These are phyloP conservation scores for Drosophila grimshawi DNA, from an alignment of 1,140 invertebrate genomes.

Conservation along the genomic window DNA sequence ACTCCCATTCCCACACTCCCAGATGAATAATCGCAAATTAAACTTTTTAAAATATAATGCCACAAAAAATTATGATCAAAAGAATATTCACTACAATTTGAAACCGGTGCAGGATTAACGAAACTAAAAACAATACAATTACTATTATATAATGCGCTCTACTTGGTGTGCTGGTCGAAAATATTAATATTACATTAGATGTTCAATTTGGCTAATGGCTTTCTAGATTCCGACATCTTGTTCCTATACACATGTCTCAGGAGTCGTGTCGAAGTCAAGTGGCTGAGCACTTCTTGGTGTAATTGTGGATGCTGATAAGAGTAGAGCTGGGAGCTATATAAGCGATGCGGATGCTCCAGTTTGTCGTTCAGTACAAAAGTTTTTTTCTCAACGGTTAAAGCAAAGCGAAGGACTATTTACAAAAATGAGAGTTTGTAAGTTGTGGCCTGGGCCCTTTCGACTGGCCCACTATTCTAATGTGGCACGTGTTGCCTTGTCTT, in stretches of 20 bases:
- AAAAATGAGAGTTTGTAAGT: constrained; percentile 55
- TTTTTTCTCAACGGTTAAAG: constrained; percentile 25
- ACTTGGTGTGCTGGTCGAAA: background rate
- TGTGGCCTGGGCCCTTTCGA: too few species aligned
- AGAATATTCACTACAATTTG: too few species aligned
- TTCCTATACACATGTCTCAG: constrained; percentile 18
- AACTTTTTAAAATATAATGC: too few species aligned
- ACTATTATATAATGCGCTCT: background rate
- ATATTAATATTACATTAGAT: constrained; percentile 4
- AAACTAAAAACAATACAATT: too few species aligned
- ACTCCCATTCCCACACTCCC: too few species aligned
- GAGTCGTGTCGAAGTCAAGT: constrained; percentile 34
- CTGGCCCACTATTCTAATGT: background rate
- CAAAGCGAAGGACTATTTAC: constrained; percentile 26
- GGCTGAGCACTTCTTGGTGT: constrained; percentile 12
- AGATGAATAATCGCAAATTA: too few species aligned
- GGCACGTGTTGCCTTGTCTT: constrained; percentile 1
- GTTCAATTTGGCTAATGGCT: constrained; percentile 40
- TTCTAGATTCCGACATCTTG: background rate
- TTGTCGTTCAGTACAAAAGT: constrained; percentile 36
- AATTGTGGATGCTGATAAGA: constrained; percentile 27
- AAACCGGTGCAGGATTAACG: too few species aligned
- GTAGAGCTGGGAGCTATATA: constrained; percentile 23
- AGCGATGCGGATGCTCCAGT: background rate
- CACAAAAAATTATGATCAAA: too few species aligned